Evolutionary conservation across 2,797 vertebrate species (phyloP).

Genomic region (Acridotheres tristis): DNA sequence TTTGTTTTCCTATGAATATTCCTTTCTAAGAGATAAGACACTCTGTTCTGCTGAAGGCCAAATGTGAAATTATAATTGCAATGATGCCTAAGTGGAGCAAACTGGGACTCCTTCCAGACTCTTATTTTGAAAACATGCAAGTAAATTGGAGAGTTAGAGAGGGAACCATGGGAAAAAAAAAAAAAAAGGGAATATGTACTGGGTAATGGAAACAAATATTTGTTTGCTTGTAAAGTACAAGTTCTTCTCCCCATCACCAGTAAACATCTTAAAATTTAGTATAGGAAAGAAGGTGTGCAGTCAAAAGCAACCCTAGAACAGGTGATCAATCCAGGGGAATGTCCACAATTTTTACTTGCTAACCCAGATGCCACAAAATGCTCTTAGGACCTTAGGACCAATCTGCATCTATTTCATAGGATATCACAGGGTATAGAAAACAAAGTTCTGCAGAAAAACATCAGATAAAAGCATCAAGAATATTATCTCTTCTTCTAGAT

Average conservation of each 20-base stretch:
- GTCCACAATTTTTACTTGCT: background rate
- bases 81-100: background rate
- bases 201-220: background rate
- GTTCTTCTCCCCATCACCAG: background rate
- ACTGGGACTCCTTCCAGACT: slow-evolving; percentile 4
- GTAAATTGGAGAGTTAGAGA: background rate
- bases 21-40: slow-evolving; percentile 25
- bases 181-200: fast-evolving
- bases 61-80: slow-evolving; percentile 33
- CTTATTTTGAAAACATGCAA: background rate
- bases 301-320: background rate
- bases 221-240: background rate
- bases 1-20: slow-evolving; percentile 53
- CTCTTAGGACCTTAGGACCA: background rate
- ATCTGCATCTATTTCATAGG: background rate
- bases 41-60: slow-evolving; percentile 28
- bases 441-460: background rate
- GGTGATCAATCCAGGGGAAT: background rate
- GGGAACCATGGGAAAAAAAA: background rate
- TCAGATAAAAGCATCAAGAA: background rate
- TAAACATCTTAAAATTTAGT: background rate
- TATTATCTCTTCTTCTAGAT: background rate
- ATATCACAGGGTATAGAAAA: background rate
- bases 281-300: background rate
- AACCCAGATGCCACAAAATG: background rate